These are phyloP conservation scores for Synanthedon andrenaeformis DNA, from an alignment of 2,888 invertebrate genomes.

Conservation along the genomic window DNA sequence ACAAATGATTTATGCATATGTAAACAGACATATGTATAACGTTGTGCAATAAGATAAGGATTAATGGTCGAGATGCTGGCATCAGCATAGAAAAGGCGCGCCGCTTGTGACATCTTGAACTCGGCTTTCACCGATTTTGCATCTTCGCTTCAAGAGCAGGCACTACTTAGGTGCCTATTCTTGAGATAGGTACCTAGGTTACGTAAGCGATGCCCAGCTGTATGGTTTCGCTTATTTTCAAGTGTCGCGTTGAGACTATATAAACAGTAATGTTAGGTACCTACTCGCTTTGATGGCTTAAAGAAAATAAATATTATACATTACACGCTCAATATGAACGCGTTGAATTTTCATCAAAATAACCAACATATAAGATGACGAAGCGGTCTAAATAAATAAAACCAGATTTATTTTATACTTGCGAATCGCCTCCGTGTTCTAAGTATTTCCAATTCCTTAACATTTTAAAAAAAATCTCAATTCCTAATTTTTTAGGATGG, in stretches of 20 bases:
- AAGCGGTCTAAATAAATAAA: too few species aligned
- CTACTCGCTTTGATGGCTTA: neutral
- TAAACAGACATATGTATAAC: slow-evolving; percentile 2
- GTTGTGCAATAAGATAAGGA: slow-evolving; percentile 32
- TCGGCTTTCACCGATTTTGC: slow-evolving; percentile 45
- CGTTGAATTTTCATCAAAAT: too few species aligned
- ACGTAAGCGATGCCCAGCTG: neutral
- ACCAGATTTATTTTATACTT: too few species aligned
- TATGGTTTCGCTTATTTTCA: slow-evolving; percentile 4
- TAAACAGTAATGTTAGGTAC: neutral
- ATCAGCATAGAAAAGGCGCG: slow-evolving; percentile 13
- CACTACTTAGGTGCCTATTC: slow-evolving; percentile 15
- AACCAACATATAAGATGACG: too few species aligned
- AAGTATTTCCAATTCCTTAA: too few species aligned
- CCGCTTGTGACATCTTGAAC: slow-evolving; percentile 54
- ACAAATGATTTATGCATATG: slow-evolving; percentile 6
- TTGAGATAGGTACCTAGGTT: slow-evolving; percentile 8
- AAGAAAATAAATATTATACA: neutral
- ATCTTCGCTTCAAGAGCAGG: slow-evolving; percentile 19
- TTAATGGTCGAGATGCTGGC: slow-evolving; percentile 27
- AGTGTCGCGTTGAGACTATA: neutral
- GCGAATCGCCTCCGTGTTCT: too few species aligned
- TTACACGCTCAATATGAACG: too few species aligned
- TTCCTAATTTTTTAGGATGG: too few species aligned
- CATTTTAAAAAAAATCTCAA: too few species aligned